Base-by-base conservation (phyloP, 2,797 vertebrate genomes). In the Myotis planiceps region DNA sequence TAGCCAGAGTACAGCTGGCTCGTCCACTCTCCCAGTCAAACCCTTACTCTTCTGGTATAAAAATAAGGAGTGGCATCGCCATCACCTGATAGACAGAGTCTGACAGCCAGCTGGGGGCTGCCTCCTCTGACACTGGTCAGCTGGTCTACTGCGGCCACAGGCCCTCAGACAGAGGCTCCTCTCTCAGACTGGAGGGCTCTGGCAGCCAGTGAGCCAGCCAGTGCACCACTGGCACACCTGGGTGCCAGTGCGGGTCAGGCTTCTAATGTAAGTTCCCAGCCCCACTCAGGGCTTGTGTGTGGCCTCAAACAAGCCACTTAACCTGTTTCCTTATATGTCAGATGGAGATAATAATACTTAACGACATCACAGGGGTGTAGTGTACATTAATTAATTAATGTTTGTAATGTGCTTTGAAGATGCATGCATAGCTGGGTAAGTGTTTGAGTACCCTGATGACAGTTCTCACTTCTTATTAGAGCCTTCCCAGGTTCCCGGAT, bases 311-410 rank as follows among this genome's bases (percentile, higher is more conserved):
- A 96, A 97, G 97, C 95, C 88, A 96, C 96, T 97, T 94, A 97
- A 96, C 94, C 93, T 96, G 71, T 92, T 97, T 97, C 97, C 96
- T 96, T 96, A 34, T 95, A 79, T 96, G 94, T 96, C 80, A 94
- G 95, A 68, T 80, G 60, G 66, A 96, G 95, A 97, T 97, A 97
- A 97, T 97, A 84, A 96, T 92, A 93, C 97, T 97, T 97, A 97
- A 96, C 58, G 86, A 97, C 93, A 96, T 96, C 91, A 92, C 80
- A 95, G 86, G 96, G 89, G 95, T 89, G 95, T 94, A 84, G 86
- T 95, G 74, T 84, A 82, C 92, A 96, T 96, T 96, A 94, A 97
- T 97, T 97, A 97, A 96, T 96, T 93, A 97, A 96, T 96, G 95
- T 96, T 95, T 96, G 95, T 51, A 80, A 93, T 88, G 72, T 32